Base-by-base conservation (phyloP, 2,888 invertebrate genomes). In the Troilus luridus region DNA sequence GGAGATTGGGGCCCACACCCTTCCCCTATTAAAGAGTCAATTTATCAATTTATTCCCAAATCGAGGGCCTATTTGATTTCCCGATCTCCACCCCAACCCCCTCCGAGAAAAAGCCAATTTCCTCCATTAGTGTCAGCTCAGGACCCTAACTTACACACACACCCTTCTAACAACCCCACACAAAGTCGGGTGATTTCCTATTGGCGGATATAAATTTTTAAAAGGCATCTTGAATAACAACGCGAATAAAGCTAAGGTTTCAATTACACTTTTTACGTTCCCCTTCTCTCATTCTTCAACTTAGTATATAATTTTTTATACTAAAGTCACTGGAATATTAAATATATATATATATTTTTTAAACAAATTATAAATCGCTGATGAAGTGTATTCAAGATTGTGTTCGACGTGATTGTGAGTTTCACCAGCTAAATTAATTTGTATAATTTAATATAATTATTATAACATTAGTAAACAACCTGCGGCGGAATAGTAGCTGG, bases 21-120 rank as follows among this genome's bases (percentile, higher is more conserved):
- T 85, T n/a, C 56, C 85, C 85, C 85, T 56, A 85, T 85, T 85
- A 85, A 85, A 85, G 56, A 85, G 85, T 85, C 85, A 85, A 85
- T 85, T 85, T 85, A 85, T 85, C 85, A 85, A 85, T 85, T 85
- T 85, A 85, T 85, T 58, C 85, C 85, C 56, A 85, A 85, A 54
- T 58, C 85, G 85, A 85, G 85, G 85, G 56, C 85, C 85, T 85
- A 85, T 85, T 85, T 85, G 85, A 85, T 85, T 85, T 85, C 56
- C 85, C 85, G 56, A 54, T 85, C 85, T 24, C 41, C 19, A 77
- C 27, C 54, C 85, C 2, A 56, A 6, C 11, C 85, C 81, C 85
- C 54, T 58, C 56, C 85, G 85, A 85, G 85, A 85, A 85, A 85
- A 85, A 85, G 56, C 56, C 85, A 85, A 85, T 85, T 85, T 85